Conservation (phyloP, 2,113 vertebrate species). For the Myanophis thanlyinensis region DNA sequence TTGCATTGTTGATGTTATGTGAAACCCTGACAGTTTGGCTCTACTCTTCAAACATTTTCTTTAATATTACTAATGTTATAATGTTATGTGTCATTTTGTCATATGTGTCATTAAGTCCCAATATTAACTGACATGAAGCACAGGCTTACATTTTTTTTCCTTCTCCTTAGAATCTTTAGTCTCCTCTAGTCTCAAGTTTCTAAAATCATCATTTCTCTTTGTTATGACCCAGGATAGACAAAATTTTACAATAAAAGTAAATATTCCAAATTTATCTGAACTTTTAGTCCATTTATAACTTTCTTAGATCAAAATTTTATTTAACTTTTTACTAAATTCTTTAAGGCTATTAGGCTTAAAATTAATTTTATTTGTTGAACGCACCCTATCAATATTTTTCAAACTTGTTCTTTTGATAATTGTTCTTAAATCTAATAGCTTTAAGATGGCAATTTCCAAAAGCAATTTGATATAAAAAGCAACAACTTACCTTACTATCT, state of each 20-base stretch:
- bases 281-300: neutral
- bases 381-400: neutral
- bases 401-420: neutral
- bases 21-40: no score
- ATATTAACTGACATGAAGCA: neutral
- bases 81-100: neutral
- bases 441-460: neutral
- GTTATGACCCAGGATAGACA: neutral
- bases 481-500: conserved; percentile 81
- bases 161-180: neutral
- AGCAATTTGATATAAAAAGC: conserved; percentile 15
- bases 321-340: neutral
- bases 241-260: neutral
- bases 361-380: neutral
- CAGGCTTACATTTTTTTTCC: neutral
- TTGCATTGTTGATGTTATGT: no score
- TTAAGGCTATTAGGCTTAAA: neutral
- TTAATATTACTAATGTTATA: neutral
- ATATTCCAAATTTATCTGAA: neutral
- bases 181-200: neutral
- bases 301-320: neutral
- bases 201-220: neutral
- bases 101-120: neutral
- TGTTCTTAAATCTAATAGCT: neutral
- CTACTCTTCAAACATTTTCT: neutral